These are phyloP conservation scores for Drosophila demipolita DNA, from an alignment of 2,888 invertebrate species.

Conservation along the genomic window DNA sequence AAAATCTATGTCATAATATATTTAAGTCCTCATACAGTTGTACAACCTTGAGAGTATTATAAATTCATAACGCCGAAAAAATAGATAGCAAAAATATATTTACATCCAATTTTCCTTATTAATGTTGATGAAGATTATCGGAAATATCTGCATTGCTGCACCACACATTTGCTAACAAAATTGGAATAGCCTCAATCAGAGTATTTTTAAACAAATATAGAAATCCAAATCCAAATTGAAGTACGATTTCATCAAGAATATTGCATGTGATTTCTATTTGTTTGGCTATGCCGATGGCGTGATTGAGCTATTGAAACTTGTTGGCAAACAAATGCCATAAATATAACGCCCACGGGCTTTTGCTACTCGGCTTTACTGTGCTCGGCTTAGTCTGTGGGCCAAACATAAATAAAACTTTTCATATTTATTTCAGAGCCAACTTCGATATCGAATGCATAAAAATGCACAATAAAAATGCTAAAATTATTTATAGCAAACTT, in stretches of 20 bases:
- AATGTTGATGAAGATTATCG: background rate
- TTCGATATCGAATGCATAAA: constrained; percentile 79
- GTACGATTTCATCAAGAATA: constrained; percentile 20
- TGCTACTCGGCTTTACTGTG: constrained; percentile 3
- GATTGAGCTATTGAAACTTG: constrained; percentile 79
- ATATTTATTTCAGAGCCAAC: constrained; percentile 78
- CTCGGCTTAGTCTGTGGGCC: constrained; percentile 36
- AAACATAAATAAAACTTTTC: constrained; percentile 79
- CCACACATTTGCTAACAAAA: background rate
- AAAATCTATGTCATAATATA: background rate
- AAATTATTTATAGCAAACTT: constrained; percentile 78
- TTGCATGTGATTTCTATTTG: constrained; percentile 46
- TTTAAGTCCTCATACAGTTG: background rate
- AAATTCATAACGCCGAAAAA: background rate
- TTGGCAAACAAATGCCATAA: constrained; percentile 82
- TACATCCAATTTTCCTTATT: background rate
- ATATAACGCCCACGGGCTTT: constrained; percentile 65
- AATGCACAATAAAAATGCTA: constrained; percentile 81
- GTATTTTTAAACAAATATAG: constrained; percentile 8
- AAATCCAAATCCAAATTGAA: constrained; percentile 17
- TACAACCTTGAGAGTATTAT: background rate
- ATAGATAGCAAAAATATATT: background rate
- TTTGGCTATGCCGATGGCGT: constrained; percentile 57
- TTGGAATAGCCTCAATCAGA: background rate
- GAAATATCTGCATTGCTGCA: background rate